These are phyloP conservation scores for Macropodus opercularis DNA, from an alignment of 2,797 vertebrate species.

Conservation along the genomic window DNA sequence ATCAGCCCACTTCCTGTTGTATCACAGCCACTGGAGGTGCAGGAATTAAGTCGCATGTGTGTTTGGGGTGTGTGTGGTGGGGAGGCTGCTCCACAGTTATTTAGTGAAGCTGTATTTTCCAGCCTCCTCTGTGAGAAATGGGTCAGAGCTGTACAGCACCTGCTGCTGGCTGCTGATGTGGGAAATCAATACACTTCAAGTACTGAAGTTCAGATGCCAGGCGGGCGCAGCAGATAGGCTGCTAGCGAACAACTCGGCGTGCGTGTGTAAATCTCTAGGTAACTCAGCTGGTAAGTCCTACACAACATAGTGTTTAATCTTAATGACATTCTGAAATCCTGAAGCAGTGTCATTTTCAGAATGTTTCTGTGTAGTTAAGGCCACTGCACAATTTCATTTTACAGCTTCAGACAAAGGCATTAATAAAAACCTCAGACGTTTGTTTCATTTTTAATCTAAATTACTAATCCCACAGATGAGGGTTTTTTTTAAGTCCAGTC, in stretches of 20 bases:
- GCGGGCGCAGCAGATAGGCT: neutral
- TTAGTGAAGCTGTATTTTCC: slow-evolving; percentile 60
- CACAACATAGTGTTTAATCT: no score
- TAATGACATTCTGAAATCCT: no score
- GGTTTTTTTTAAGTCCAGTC: no score
- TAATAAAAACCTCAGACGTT: no score
- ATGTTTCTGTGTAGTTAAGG: no score
- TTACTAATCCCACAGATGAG: no score
- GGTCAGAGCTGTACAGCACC: slow-evolving; percentile 56
- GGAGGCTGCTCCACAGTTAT: slow-evolving; percentile 49
- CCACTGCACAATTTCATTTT: no score
- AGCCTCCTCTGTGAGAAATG: slow-evolving; percentile 62
- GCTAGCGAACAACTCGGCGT: no score
- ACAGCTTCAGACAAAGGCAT: no score
- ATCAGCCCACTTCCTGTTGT: slow-evolving; percentile 72
- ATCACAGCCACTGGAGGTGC: slow-evolving; percentile 56
- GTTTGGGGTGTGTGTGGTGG: slow-evolving; percentile 27
- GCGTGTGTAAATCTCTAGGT: neutral
- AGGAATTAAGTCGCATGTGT: slow-evolving; percentile 46
- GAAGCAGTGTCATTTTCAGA: no score
- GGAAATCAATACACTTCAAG: slow-evolving; percentile 31
- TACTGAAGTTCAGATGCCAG: neutral
- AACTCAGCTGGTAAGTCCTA: neutral
- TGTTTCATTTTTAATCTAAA: no score
- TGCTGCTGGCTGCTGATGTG: slow-evolving; percentile 38